Base-by-base conservation (phyloP, 2,113 vertebrate species). In the Daubentonia madagascariensis region DNA sequence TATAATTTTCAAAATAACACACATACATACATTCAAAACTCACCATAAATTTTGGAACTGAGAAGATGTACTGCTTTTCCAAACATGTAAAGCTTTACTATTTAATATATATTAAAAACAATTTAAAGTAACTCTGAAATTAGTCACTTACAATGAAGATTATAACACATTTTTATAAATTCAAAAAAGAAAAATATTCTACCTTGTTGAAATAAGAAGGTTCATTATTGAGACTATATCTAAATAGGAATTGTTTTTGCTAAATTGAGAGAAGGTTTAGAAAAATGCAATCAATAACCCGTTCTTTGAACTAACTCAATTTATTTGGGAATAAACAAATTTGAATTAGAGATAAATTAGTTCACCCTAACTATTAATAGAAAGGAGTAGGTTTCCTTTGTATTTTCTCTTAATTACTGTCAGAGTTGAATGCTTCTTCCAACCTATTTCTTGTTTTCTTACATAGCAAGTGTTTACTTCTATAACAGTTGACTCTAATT, bases 161-260 rank as follows among this genome's bases (percentile, higher is more conserved):
- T 78, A 54, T 63, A 83, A 59, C 9, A 37, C 1, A 70, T 80
- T 16, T 80, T 83, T 68, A 70, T 57, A 85, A 85, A 89, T 81
- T 94, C 59, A 94, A 45, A 92, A 30, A 91, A 13, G n/a, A 90
- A 80, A 84, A 54, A 54, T 32, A 70, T 90, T 98, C 4, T 59
- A 96, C 1, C 6, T 5, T 61, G 28, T 57, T 81, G 20, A 85
- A 83, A 87, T 81, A 54, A 61, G 5, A 35, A 88, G 17, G 5
- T 63, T 87, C 5, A 52, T n/a, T n/a, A 61, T n/a, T 89, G 13
- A 80, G 85, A 80, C 40, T 45, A 32, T 20, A 50, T 52, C 4
- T 89, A 96, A 57, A 75, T 76, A 88, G 23, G 4, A 57, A 68
- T 32, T 88, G 6, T 8, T 94, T 91, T 81, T 88, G 22, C 18